Conservation (phyloP, 23 tunicate species). For the Halocynthia aurantium region DNA sequence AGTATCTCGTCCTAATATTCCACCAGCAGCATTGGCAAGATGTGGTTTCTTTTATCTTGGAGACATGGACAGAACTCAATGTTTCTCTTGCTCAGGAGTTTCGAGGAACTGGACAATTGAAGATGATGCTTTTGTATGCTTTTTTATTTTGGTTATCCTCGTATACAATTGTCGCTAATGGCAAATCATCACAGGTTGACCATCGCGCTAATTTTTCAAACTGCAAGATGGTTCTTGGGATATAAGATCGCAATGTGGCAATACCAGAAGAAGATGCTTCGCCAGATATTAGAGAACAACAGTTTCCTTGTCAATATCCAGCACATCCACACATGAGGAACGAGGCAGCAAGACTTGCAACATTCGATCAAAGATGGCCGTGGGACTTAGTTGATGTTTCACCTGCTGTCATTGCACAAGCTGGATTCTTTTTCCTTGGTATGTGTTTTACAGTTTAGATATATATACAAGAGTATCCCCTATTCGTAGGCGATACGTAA, state of each 20-base stretch:
- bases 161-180: no score
- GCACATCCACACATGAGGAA: slow-evolving; percentile 71
- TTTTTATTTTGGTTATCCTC: no score
- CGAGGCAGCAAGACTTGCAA: slow-evolving; percentile 38
- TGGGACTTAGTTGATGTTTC: slow-evolving; percentile 30
- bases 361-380: slow-evolving; percentile 78
- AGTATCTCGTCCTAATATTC: no score
- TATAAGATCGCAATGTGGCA: background rate
- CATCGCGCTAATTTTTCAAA: slow-evolving; percentile 37
- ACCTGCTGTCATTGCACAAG: slow-evolving; percentile 45
- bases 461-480: no score
- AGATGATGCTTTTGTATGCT: no score
- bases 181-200: slow-evolving; percentile 27
- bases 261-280: background rate
- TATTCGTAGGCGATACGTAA: no score
- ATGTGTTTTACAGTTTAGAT: no score
- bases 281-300: background rate
- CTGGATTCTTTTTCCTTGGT: slow-evolving; percentile 80
- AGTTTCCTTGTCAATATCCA: slow-evolving; percentile 52
- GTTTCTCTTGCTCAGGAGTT: no score
- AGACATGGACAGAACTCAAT: no score
- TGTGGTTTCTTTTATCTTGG: no score
- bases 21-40: no score
- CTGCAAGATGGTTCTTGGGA: slow-evolving; percentile 14
- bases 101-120: no score